These are phyloP conservation scores for Pollenia amentaria DNA, from an alignment of 2,888 invertebrate species.

Conservation along the genomic window DNA sequence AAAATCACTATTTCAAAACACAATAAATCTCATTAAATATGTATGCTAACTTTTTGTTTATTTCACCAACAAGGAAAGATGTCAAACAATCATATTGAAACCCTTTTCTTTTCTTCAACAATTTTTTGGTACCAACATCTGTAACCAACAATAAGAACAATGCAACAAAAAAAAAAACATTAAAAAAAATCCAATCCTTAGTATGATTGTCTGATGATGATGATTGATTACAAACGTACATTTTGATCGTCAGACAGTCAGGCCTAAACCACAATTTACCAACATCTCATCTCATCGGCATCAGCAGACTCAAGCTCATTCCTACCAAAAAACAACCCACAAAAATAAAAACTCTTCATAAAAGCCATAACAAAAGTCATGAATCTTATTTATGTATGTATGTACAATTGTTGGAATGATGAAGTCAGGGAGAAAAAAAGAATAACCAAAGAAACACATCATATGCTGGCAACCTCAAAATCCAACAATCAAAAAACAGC, in stretches of 20 bases:
- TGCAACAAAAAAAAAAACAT: neutral
- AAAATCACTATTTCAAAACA: neutral
- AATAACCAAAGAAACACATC: slow-evolving; percentile 33
- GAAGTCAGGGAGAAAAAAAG: slow-evolving; percentile 24
- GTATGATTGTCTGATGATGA: slow-evolving; percentile 68
- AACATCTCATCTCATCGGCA: slow-evolving; percentile 26
- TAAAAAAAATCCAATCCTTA: neutral
- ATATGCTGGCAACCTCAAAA: slow-evolving; percentile 56
- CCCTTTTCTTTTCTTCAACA: slow-evolving; percentile 51
- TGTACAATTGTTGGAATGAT: slow-evolving; percentile 64
- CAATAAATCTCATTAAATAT: slow-evolving; percentile 62
- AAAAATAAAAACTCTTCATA: slow-evolving; percentile 42
- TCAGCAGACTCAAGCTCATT: slow-evolving; percentile 14
- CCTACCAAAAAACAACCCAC: neutral
- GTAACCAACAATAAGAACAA: slow-evolving; percentile 26
- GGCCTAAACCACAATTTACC: slow-evolving; percentile 52
- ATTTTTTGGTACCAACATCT: slow-evolving; percentile 21
- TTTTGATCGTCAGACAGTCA: slow-evolving; percentile 69
- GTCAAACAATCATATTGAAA: slow-evolving; percentile 65
- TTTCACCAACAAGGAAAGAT: slow-evolving; percentile 27
- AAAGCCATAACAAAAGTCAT: slow-evolving; percentile 65
- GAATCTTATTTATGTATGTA: slow-evolving; percentile 68
- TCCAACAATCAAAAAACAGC: slow-evolving; percentile 12
- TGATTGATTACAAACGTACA: slow-evolving; percentile 72
- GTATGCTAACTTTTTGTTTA: slow-evolving; percentile 58